Conservation (phyloP, 1,140 invertebrate genomes). For the Macrocentrus cingulum region DNA sequence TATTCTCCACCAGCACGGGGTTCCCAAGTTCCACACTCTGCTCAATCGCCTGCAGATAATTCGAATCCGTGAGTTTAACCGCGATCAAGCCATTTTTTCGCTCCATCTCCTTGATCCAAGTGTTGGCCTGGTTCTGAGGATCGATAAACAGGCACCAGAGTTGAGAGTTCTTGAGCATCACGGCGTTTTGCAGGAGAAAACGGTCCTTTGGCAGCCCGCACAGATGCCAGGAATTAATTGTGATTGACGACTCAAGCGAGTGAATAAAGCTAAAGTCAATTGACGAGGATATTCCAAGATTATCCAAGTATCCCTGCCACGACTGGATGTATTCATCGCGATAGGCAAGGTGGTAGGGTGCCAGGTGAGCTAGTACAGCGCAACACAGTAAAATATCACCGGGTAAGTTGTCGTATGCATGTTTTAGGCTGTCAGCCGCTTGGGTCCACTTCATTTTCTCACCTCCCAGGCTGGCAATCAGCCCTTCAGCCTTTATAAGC, state of each 20-base stretch:
- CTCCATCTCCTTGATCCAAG: constrained; percentile 72
- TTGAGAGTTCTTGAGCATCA: constrained; percentile 61
- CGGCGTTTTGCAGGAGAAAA: constrained; percentile 72
- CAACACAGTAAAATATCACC: constrained; percentile 70
- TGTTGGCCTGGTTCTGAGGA: constrained; percentile 71
- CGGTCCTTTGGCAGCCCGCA: constrained; percentile 66
- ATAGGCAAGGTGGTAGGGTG: constrained; percentile 61
- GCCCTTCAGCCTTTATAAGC: constrained; percentile 68
- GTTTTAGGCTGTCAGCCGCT: constrained; percentile 61
- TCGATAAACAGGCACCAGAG: constrained; percentile 74
- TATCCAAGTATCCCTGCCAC: constrained; percentile 61
- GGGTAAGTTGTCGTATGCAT: constrained; percentile 63
- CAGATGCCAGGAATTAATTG: constrained; percentile 65
- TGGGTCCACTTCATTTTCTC: constrained; percentile 71
- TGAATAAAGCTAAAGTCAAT: constrained; percentile 61
- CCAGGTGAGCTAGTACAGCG: constrained; percentile 68
- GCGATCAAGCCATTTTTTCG: constrained; percentile 63
- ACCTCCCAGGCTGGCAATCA: constrained; percentile 67
- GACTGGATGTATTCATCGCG: constrained; percentile 53
- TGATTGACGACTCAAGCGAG: constrained; percentile 64
- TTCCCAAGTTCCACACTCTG: constrained; percentile 64
- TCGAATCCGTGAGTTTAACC: constrained; percentile 61
- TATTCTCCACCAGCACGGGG: constrained; percentile 66
- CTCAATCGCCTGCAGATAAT: constrained; percentile 64
- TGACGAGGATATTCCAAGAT: constrained; percentile 63